Evolutionary conservation across 2,797 vertebrate species (phyloP).

Genomic region (Emydoidea blandingii): DNA sequence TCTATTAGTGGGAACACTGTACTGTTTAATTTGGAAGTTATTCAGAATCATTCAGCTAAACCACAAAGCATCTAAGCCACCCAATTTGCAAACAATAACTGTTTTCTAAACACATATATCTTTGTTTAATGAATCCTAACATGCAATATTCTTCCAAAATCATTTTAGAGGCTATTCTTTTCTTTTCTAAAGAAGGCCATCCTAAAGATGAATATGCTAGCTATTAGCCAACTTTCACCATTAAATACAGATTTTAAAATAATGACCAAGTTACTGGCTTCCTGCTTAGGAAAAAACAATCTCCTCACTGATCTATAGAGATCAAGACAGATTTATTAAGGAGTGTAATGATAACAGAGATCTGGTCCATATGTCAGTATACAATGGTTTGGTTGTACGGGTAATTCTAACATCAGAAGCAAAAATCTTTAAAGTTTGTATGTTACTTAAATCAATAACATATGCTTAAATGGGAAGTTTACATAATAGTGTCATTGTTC

Average conservation of each 20-base stretch:
- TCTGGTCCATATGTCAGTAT: not conserved
- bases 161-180: not conserved
- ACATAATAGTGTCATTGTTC: constrained; percentile 60
- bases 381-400: constrained; percentile 51
- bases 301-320: constrained; percentile 12
- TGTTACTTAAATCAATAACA: constrained; percentile 64
- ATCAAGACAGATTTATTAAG: constrained; percentile 36
- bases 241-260: not conserved
- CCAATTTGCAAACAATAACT: not conserved
- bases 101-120: not conserved
- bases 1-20: not conserved
- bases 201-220: not conserved
- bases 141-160: not conserved
- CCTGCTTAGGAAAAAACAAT: not conserved
- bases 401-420: constrained; percentile 55
- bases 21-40: not conserved
- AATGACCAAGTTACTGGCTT: not conserved
- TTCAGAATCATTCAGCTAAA: not conserved
- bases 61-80: constrained; percentile 25
- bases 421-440: constrained; percentile 47
- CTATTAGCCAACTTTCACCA: not conserved
- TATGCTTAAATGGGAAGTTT: constrained; percentile 50
- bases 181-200: not conserved
- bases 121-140: constrained; percentile 19
- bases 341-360: not conserved